phyloP scores from a whole-genome alignment of 2,797 vertebrate genomes.

The Oreochromis mossambicus region DNA sequence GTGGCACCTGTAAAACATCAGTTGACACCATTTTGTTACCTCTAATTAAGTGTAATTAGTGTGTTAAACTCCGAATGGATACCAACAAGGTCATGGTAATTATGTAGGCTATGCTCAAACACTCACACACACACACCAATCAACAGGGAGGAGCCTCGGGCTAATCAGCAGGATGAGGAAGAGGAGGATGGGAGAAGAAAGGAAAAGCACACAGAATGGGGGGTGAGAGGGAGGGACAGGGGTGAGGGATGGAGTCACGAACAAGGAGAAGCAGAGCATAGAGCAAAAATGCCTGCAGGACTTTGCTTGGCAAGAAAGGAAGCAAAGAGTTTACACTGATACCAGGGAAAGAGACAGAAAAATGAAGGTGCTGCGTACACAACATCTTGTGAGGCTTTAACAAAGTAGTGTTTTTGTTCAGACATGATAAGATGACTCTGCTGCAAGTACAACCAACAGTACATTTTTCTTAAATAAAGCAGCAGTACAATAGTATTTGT shows the following conservation, averaged over 20 bases:
- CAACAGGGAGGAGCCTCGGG: constrained; percentile 54
- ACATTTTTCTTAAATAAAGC: background rate
- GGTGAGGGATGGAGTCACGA: constrained; percentile 53
- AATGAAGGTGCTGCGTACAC: background rate
- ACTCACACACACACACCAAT: constrained; percentile 42
- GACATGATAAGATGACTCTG: background rate
- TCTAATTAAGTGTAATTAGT: constrained; percentile 53
- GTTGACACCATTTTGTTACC: constrained; percentile 14
- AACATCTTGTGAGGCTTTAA: constrained; percentile 12
- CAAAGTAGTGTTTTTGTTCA: background rate
- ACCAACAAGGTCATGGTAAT: constrained; percentile 67
- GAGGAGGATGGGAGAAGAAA: constrained; percentile 51
- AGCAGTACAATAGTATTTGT: background rate
- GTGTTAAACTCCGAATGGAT: constrained; percentile 45
- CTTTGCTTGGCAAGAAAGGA: constrained; percentile 38
- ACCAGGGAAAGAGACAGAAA: constrained; percentile 27
- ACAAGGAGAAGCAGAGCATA: constrained; percentile 57
- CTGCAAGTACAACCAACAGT: background rate
- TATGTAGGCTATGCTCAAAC: constrained; percentile 33
- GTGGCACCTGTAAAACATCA: constrained; percentile 30
- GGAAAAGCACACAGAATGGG: constrained; percentile 43
- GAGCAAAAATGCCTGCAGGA: constrained; percentile 60
- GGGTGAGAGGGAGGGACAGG: constrained; percentile 30
- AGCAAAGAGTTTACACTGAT: constrained; percentile 49
- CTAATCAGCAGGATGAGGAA: constrained; percentile 58